Conservation (phyloP, 2,113 vertebrate genomes). For the Deroptyus accipitrinus region DNA sequence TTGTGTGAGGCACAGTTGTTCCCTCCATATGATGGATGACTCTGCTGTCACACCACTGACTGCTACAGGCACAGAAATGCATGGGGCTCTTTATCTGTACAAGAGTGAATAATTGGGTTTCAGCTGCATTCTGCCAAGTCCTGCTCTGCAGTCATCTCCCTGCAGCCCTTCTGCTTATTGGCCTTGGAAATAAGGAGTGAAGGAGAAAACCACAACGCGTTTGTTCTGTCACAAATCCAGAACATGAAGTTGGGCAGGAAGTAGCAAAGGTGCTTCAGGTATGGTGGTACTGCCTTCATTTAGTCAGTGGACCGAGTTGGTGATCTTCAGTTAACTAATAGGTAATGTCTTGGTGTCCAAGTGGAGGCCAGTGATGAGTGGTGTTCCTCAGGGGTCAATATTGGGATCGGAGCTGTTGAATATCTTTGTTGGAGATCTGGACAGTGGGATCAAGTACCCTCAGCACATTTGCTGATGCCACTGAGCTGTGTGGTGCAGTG, state of each 20-base stretch:
- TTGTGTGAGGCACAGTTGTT: background rate
- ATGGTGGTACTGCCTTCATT: accelerated
- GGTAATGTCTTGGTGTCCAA: background rate
- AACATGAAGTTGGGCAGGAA: background rate
- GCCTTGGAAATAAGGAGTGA: background rate
- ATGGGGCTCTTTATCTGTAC: background rate
- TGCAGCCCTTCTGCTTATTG: background rate
- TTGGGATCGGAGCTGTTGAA: background rate
- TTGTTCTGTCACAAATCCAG: background rate
- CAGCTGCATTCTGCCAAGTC: background rate
- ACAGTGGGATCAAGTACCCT: background rate
- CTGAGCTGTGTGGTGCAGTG: background rate
- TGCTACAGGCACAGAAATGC: background rate
- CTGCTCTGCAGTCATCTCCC: background rate
- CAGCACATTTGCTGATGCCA: background rate
- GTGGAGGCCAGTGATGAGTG: background rate
- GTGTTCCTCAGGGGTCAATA: background rate
- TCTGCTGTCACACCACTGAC: background rate
- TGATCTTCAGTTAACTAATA: background rate
- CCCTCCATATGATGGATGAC: background rate
- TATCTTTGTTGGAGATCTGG: background rate
- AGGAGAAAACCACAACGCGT: background rate
- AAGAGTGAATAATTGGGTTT: background rate
- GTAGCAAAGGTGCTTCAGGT: background rate
- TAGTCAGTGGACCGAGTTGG: background rate